phyloP scores from a whole-genome alignment of 2,113 vertebrate genomes.

The Euleptes europaea region DNA sequence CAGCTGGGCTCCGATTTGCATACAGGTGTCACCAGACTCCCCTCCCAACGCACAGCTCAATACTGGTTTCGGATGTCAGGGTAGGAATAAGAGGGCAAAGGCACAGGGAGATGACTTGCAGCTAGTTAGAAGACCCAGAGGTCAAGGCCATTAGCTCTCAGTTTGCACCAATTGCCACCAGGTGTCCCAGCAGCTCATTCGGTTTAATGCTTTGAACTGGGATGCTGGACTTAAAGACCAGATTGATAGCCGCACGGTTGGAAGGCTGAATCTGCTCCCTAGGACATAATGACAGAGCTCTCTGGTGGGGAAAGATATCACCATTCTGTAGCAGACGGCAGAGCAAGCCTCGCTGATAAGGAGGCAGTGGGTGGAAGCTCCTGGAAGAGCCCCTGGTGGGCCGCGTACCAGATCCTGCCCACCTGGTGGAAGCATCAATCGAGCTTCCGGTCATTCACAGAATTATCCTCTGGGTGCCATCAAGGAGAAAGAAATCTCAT shows the following conservation, averaged over 20 bases:
- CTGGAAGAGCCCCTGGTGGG: neutral
- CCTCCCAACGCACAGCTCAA: conserved; percentile 42
- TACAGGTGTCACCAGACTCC: conserved; percentile 52
- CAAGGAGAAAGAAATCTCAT: neutral
- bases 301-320: neutral
- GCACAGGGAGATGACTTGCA: conserved; percentile 44
- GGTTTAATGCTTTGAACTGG: conserved; percentile 30
- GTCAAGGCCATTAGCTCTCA: conserved; percentile 50
- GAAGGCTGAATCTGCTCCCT: neutral
- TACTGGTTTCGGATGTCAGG: conserved; percentile 57
- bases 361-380: neutral
- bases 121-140: conserved; percentile 42
- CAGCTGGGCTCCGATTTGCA: conserved; percentile 59
- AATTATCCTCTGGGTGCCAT: neutral
- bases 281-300: neutral
- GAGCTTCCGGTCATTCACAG: neutral
- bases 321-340: neutral
- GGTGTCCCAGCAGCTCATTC: conserved; percentile 39
- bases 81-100: conserved; percentile 54
- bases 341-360: neutral
- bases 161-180: conserved; percentile 45
- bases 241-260: conserved; percentile 4
- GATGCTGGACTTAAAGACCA: conserved; percentile 13
- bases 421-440: conserved; percentile 3
- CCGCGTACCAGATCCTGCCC: neutral